A percentile compares a stretch with the other conserved stretches of the same genome.
These are phyloP conservation scores for Temnopleurus reevesii DNA, from an alignment of 53 echinoderm and acorn worm genomes.

Conservation along the genomic window DNA sequence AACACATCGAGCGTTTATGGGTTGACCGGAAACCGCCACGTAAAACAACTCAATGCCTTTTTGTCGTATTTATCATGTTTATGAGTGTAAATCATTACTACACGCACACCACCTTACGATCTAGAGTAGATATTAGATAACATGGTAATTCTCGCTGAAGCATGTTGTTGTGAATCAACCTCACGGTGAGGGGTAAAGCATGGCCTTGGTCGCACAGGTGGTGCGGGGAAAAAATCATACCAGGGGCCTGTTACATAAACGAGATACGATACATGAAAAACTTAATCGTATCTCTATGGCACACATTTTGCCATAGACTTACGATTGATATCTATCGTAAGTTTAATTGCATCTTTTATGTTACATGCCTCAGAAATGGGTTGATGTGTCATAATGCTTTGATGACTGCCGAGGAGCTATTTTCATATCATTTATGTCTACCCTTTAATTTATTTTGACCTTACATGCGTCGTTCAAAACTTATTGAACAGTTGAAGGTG, in stretches of 20 bases:
- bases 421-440: neutral
- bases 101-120: neutral
- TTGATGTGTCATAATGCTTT: neutral
- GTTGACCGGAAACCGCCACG: neutral
- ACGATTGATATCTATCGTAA: too few relatives aligned
- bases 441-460: neutral
- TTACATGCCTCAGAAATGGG: neutral
- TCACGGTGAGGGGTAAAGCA: conserved; percentile 34
- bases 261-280: too few relatives aligned
- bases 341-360: too few relatives aligned
- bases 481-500: too few relatives aligned
- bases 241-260: too few relatives aligned
- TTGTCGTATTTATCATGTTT: neutral
- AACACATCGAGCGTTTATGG: neutral
- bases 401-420: neutral
- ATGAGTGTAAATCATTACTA: neutral
- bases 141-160: neutral
- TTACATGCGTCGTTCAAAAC: too few relatives aligned
- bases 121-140: neutral
- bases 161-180: conserved; percentile 34
- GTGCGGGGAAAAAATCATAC: neutral
- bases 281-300: too few relatives aligned
- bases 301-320: too few relatives aligned
- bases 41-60: neutral
- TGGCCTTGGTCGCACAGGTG: conserved; percentile 16